Conservation (phyloP, 2,797 vertebrate species). For the Enteromius unitaeniatus region DNA sequence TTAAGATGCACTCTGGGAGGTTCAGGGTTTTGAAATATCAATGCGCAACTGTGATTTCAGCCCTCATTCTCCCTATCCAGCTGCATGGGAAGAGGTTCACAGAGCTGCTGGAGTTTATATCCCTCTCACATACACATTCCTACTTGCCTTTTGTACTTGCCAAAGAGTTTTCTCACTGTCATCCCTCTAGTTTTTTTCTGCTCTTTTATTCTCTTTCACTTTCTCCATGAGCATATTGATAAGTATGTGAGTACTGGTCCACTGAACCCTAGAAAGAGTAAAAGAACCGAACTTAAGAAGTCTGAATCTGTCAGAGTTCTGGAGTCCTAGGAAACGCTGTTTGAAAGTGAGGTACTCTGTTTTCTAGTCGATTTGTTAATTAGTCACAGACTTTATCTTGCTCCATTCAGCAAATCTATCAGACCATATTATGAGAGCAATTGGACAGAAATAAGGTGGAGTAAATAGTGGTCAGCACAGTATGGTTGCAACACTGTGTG, state of each 20-base stretch:
- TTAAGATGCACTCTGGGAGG: background rate
- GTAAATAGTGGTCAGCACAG: constrained; percentile 60
- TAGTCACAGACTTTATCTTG: constrained; percentile 54
- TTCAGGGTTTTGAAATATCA: constrained; percentile 9
- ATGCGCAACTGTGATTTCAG: background rate
- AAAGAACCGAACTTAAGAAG: constrained; percentile 7
- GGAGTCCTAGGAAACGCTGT: constrained; percentile 29
- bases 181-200: background rate
- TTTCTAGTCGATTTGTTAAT: constrained; percentile 54
- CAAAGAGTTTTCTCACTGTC: constrained; percentile 4
- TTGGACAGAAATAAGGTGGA: constrained; percentile 68
- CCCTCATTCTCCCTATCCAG: background rate
- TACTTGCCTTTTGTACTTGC: constrained; percentile 10
- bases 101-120: background rate
- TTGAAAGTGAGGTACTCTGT: constrained; percentile 34
- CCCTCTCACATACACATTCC: constrained; percentile 23
- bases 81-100: background rate
- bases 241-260: background rate
- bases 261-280: constrained; percentile 3
- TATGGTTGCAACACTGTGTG: constrained; percentile 19
- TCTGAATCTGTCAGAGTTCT: constrained; percentile 7
- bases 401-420: constrained; percentile 63
- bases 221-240: background rate
- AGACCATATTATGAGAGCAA: constrained; percentile 71
- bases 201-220: constrained; percentile 16